phyloP scores from a whole-genome alignment of 2,113 vertebrate genomes.

The cattle (Bos taurus) region DNA sequence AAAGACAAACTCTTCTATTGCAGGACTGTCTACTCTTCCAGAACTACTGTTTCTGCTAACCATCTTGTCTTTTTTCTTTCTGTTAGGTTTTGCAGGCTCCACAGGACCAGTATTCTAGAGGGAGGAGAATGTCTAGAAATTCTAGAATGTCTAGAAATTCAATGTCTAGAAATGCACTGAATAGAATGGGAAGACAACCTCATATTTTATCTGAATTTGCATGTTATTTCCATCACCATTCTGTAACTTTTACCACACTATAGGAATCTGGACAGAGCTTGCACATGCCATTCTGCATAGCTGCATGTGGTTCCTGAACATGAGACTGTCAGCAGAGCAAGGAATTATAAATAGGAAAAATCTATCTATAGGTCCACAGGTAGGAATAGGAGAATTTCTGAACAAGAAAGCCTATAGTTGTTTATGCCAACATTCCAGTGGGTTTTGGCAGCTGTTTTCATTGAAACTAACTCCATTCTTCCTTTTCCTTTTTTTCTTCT shows the following conservation, averaged over 20 bases:
- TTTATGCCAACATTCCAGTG: too few species aligned
- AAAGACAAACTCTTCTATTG: neutral
- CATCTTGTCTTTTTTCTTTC: neutral
- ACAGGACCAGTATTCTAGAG: too few species aligned
- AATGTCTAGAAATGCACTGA: too few species aligned
- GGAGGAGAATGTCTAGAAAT: neutral
- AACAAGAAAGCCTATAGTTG: accelerated
- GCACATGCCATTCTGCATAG: too few species aligned
- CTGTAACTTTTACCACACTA: neutral
- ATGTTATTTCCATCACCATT: neutral
- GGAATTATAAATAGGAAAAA: neutral
- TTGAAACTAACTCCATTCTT: neutral
- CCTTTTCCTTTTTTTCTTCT: neutral
- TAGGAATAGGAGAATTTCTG: neutral
- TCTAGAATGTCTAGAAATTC: too few species aligned
- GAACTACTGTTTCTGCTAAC: accelerated
- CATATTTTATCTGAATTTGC: neutral
- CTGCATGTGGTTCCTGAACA: too few species aligned
- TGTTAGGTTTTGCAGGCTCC: neutral
- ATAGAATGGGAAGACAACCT: neutral
- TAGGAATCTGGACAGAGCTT: neutral
- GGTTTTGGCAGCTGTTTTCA: neutral
- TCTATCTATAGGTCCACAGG: neutral
- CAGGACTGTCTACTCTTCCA: neutral
- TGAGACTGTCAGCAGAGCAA: neutral